phyloP scores from a whole-genome alignment of 35 echinoderm and acorn worm species.

The Stichopus chloronotus region DNA sequence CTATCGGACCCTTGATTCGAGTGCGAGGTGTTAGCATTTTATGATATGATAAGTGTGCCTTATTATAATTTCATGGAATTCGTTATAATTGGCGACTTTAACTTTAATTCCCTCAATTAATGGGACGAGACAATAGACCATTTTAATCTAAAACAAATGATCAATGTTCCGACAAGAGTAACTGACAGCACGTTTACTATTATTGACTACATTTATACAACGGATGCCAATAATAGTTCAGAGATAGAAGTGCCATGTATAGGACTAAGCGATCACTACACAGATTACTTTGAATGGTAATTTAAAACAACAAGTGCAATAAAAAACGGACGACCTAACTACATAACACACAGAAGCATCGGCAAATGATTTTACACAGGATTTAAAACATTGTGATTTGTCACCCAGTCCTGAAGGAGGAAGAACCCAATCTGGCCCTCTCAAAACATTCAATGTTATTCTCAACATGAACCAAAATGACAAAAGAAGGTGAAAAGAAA shows the following conservation, averaged over 20 bases:
- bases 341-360: neutral
- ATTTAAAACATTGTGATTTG: neutral
- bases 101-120: neutral
- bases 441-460: neutral
- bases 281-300: slow-evolving; percentile 7
- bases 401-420: neutral
- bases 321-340: neutral
- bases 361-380: neutral
- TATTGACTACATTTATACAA: neutral
- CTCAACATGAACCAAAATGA: neutral
- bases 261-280: slow-evolving; percentile 19
- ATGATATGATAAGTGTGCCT: slow-evolving; percentile 17
- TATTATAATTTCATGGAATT: neutral
- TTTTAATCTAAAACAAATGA: slow-evolving; percentile 31
- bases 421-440: neutral
- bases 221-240: neutral
- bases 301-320: slow-evolving; percentile 16
- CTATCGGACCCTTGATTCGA: neutral
- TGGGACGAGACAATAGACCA: neutral
- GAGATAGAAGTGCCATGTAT: slow-evolving; percentile 25
- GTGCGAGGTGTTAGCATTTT: neutral
- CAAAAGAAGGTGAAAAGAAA: slow-evolving; percentile 15
- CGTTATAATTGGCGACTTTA: neutral
- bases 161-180: neutral
- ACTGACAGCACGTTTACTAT: neutral